A percentile compares a stretch with the other conserved stretches of the same genome.
phyloP scores from a whole-genome alignment of 2,888 invertebrate genomes.

The Salticus scenicus region DNA sequence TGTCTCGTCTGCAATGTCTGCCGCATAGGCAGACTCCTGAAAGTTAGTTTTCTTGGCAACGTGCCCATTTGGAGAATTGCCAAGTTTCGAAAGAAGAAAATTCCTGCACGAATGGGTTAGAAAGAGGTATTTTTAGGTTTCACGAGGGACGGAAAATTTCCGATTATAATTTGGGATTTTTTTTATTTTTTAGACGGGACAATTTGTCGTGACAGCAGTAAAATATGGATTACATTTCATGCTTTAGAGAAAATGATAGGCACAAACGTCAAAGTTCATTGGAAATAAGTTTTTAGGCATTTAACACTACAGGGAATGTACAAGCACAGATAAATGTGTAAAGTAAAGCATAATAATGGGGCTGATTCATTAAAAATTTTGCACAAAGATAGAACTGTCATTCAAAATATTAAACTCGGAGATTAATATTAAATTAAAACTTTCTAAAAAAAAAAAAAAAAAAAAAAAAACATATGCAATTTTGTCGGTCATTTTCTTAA shows the following conservation, averaged over 20 bases:
- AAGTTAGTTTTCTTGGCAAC: slow-evolving; percentile 46
- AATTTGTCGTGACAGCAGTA: neutral
- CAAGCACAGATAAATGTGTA: too few relatives aligned
- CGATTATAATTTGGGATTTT: neutral
- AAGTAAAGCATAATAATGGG: too few relatives aligned
- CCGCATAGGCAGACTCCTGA: slow-evolving; percentile 65
- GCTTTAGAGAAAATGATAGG: neutral
- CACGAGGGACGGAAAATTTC: slow-evolving; percentile 24
- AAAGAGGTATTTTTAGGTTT: slow-evolving; percentile 50
- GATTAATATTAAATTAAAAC: too few relatives aligned
- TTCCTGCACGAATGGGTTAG: slow-evolving; percentile 23
- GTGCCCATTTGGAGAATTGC: slow-evolving; percentile 56
- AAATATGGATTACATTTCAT: neutral
- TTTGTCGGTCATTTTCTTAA: too few relatives aligned
- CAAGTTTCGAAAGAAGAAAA: slow-evolving; percentile 29
- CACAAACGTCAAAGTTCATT: neutral
- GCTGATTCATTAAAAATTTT: too few relatives aligned
- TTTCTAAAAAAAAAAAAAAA: too few relatives aligned
- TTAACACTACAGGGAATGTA: too few relatives aligned
- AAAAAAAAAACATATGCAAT: too few relatives aligned
- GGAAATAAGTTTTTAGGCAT: neutral
- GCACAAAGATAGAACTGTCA: too few relatives aligned
- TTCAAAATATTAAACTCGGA: too few relatives aligned
- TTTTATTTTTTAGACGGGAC: neutral
- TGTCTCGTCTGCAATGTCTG: slow-evolving; percentile 68